Conservation (phyloP, 2,113 vertebrate genomes). For the Protomyctophum bolini region DNA sequence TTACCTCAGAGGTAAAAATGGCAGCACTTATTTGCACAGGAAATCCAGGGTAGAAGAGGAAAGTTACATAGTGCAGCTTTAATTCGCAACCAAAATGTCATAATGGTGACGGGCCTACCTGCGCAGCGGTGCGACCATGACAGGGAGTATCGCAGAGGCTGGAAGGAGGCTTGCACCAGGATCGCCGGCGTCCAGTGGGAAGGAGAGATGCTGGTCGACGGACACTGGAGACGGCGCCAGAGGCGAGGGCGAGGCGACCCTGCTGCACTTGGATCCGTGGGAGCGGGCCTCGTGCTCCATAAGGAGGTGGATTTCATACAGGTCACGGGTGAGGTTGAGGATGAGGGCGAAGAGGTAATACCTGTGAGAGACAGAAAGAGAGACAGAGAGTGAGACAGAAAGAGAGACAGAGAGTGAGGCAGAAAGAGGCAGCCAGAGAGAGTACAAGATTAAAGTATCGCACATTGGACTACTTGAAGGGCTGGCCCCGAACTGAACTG, state of each 20-base stretch:
- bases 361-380: conserved; percentile 60
- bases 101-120: conserved; percentile 33
- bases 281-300: conserved; percentile 77
- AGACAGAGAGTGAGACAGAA: not conserved
- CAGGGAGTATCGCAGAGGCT: conserved; percentile 23
- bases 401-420: not conserved
- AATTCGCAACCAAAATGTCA: too few species aligned
- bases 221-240: conserved; percentile 25
- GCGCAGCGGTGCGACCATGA: conserved; percentile 48
- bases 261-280: conserved; percentile 30
- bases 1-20: too few species aligned
- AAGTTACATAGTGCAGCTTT: too few species aligned
- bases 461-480: too few species aligned
- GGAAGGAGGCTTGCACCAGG: not conserved
- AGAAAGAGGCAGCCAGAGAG: not conserved
- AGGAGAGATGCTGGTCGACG: conserved; percentile 30
- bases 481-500: too few species aligned
- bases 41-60: too few species aligned
- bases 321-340: conserved; percentile 89
- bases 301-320: conserved; percentile 86
- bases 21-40: too few species aligned
- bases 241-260: conserved; percentile 7
- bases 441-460: too few species aligned
- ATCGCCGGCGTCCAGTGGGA: conserved; percentile 13
- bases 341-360: conserved; percentile 92